Base-by-base conservation (phyloP, 2,888 invertebrate species). In the Nemoura dubitans region DNA sequence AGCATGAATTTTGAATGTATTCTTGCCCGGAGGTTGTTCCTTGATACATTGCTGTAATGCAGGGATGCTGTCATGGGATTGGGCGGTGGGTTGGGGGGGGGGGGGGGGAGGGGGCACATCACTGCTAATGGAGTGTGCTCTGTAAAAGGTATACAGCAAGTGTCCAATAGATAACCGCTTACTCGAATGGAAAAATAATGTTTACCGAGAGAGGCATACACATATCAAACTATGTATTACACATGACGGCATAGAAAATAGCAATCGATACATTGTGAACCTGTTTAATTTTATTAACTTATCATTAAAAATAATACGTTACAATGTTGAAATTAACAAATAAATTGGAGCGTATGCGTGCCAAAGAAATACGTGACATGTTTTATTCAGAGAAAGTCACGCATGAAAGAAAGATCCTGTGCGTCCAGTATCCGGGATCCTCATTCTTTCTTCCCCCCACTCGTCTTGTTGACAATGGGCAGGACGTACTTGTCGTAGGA, bases 401-500 rank as follows among this genome's bases (percentile, higher is more conserved):
- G 14, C 6, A 10, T 59, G 59, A 59, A 59, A 59, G 14, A 7
- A 21, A 59, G 14, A 21, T 7, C 59, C 14, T 59, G 16, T 10
- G 3, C 16, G 16, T 59, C 16, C 59, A 59, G 59, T 21, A 1
- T 7, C 59, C 21, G 6, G 21, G 16, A 27, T n/a, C n/a, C n/a
- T 81, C 27, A 81, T 81, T 81, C 81, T n/a, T 81, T 81, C 30
- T 81, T 81, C 81, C 76, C 77, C 14, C 76, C 77, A 81, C 30
- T 81, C 28, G 81, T 81, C 25, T 86, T 87, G 78, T 86, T 86
- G 59, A 87, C 30, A 26, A 81, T 30, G 7, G 87, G 87, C 26
- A 82, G 29, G 7, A 88, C 89, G 88, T 90, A 90, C 87, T 90
- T 90, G 25, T 90, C 90, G 85, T 90, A 90, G 6, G 90, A 89